These are phyloP conservation scores for Noturus placidus DNA, from an alignment of 2,113 vertebrate genomes.

Conservation along the genomic window DNA sequence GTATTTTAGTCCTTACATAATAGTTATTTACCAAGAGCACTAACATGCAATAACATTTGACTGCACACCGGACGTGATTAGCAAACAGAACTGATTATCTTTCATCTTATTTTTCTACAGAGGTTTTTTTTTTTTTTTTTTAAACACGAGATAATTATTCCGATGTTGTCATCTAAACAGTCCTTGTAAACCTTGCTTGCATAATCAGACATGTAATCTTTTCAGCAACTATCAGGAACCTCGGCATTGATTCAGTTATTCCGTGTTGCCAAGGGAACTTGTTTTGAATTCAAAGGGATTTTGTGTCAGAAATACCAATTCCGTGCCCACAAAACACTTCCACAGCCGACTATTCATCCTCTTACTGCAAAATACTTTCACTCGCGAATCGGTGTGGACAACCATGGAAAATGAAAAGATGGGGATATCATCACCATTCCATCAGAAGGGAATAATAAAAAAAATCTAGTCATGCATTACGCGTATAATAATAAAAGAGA, in stretches of 20 bases:
- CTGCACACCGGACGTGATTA: neutral
- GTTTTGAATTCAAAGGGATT: slow-evolving; percentile 56
- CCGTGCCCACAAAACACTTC: slow-evolving; percentile 50
- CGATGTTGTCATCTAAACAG: slow-evolving; percentile 34
- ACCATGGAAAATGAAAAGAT: slow-evolving; percentile 22
- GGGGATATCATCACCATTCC: slow-evolving; percentile 11
- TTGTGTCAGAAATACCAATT: slow-evolving; percentile 53
- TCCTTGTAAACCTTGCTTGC: slow-evolving; percentile 52
- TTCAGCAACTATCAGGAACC: slow-evolving; percentile 51
- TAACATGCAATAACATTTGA: neutral
- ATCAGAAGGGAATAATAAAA: slow-evolving; percentile 8
- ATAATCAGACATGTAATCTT: slow-evolving; percentile 55
- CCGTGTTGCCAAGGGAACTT: slow-evolving; percentile 60
- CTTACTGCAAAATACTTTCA: slow-evolving; percentile 41
- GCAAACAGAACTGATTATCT: neutral
- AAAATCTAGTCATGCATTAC: neutral
- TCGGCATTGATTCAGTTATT: slow-evolving; percentile 38
- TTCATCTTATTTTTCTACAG: neutral
- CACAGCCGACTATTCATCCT: slow-evolving; percentile 43
- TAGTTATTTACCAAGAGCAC: neutral
- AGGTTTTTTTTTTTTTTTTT: neutral
- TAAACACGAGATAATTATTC: neutral
- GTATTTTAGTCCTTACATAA: neutral
- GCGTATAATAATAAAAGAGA: neutral
- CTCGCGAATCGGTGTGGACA: slow-evolving; percentile 40